Evolutionary conservation across 2,888 invertebrate species (phyloP), one percentile per base, ranked within the genome.

Genomic region (Plusia festucae): DNA sequence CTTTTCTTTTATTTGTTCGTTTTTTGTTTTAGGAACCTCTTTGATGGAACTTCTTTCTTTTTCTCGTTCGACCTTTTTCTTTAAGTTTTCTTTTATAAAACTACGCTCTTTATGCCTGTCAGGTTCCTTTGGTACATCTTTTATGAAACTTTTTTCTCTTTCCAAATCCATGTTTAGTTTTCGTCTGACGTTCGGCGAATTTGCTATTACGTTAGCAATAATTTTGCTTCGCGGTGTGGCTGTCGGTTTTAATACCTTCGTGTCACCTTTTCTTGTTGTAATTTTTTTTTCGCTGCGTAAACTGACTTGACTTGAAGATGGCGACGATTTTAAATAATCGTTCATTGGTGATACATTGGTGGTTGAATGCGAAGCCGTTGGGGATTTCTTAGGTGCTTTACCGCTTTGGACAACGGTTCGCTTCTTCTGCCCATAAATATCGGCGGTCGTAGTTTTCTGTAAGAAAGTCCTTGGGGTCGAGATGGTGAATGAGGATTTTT

Each of bases 341-440:
- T 88, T 92, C 91, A 91, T 92, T 16, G 92, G 92, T 0, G 92
- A 89, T 62, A 69, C 78, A 70, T 85, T 87, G 7, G 65, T 82
- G 13, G 65, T 71, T 53, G 67, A 73, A 16, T 78, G 70, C 0
- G 85, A 71, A 0, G 79, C 63, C 0, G 81, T 81, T 0, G 75
- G 40, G 0, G 81, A 22, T 70, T 93, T 93, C 68, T 84, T 93
- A 0, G 91, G 90, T 2, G 92, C 86, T 73, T 82, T 87, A 4
- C 68, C 58, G 20, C 60, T 68, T 67, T 85, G 82, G 20, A 65
- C n/a, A 2, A 24, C 54, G n/a, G 15, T 68, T 18, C 76, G 87
- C 69, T 89, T 91, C 69, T 82, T 91, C 65, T 88, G 87, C 0
- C 87, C 85, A 59, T 95, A 94, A 70, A 95, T 93, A 65, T 94